Evolutionary conservation across 2,888 invertebrate genomes (phyloP).

Genomic region (Sthenelais limicola): DNA sequence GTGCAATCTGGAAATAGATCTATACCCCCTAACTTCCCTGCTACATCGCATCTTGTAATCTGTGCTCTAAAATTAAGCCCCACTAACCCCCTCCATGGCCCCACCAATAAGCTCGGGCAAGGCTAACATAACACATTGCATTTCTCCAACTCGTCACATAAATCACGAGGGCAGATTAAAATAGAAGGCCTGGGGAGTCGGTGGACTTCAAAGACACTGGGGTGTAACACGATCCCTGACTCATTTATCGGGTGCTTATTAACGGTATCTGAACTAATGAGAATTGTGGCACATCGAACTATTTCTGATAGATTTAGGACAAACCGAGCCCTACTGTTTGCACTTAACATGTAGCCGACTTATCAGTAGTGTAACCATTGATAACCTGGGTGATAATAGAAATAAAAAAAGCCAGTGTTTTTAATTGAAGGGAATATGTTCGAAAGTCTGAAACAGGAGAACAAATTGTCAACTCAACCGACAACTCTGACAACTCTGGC

Average conservation of each 20-base stretch:
- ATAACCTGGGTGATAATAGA: no score
- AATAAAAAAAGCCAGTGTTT: no score
- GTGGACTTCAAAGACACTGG: neutral
- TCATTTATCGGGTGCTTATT: conserved; percentile 14
- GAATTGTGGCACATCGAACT: conserved; percentile 2
- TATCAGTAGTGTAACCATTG: no score
- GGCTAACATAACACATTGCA: conserved; percentile 19
- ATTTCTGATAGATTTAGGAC: conserved; percentile 2
- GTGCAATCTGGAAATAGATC: conserved; percentile 17
- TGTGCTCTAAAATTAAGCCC: conserved; percentile 29
- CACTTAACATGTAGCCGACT: no score
- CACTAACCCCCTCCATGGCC: neutral
- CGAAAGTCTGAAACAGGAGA: no score
- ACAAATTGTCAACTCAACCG: no score
- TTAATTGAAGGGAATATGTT: no score
- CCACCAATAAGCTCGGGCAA: neutral
- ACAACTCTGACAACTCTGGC: no score
- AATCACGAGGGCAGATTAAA: conserved; percentile 6
- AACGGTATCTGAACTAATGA: neutral
- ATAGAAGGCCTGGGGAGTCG: neutral
- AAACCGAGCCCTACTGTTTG: no score
- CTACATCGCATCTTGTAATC: conserved; percentile 7
- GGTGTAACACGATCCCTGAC: conserved; percentile 1
- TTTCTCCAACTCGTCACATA: conserved; percentile 24
- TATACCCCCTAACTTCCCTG: neutral